Evolutionary conservation across 2,113 vertebrate genomes (phyloP).

Genomic region (Antechinus stuartii): DNA sequence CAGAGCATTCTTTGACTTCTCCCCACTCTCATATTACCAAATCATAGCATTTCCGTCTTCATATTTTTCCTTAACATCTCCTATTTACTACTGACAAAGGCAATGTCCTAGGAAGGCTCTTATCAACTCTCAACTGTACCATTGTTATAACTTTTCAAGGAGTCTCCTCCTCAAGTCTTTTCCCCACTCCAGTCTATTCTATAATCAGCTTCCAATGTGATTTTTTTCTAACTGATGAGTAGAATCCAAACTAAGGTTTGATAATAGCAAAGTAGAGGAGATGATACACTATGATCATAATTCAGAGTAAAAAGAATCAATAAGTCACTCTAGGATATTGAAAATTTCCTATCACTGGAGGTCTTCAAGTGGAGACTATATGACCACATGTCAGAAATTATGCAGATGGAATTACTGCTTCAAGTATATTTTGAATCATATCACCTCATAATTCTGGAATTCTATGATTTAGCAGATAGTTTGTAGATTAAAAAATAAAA

Average conservation of each 20-base stretch:
- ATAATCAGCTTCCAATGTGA: not conserved
- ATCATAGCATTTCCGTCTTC: not conserved
- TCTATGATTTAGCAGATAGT: constrained; percentile 5
- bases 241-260: not conserved
- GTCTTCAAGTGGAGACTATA: not conserved
- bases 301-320: not conserved
- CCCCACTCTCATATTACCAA: not conserved
- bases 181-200: not conserved
- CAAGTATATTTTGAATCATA: not conserved
- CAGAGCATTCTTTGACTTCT: not conserved
- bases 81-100: not conserved
- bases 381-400: not conserved
- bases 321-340: not conserved
- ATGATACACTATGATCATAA: not conserved
- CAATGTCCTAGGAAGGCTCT: not conserved
- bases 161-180: not conserved
- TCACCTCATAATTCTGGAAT: not conserved
- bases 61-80: not conserved
- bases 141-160: not conserved
- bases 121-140: no score
- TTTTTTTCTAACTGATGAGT: not conserved
- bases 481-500: constrained; percentile 11
- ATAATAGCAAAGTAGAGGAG: not conserved
- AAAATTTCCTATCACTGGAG: not conserved
- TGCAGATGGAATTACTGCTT: not conserved